phyloP scores from a whole-genome alignment of 1,140 invertebrate species.

The Heliconius hewitsoni region DNA sequence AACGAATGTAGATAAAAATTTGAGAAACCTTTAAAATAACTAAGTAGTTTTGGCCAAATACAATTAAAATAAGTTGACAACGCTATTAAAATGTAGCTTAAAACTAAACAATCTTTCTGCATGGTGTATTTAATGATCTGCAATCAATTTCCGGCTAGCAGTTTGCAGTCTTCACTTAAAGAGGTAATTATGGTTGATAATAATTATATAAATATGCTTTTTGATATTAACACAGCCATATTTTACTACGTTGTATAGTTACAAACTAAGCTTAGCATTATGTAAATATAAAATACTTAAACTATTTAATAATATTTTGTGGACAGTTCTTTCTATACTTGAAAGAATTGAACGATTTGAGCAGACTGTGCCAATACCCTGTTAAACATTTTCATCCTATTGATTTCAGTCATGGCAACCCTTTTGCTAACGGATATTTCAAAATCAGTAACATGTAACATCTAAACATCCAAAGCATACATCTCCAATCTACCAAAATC shows the following conservation, averaged over 20 bases:
- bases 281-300: conserved; percentile 53
- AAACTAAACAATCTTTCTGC: conserved; percentile 18
- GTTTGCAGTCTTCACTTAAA: conserved; percentile 65
- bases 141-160: conserved; percentile 19
- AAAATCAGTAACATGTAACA: conserved; percentile 2
- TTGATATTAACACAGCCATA: conserved; percentile 81
- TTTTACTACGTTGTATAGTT: conserved; percentile 67
- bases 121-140: conserved; percentile 14
- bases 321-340: conserved; percentile 50
- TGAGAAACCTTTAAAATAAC: not conserved
- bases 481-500: conserved; percentile 12
- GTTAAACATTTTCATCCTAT: conserved; percentile 47
- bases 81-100: conserved; percentile 22
- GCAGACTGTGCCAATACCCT: conserved; percentile 66
- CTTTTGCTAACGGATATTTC: conserved; percentile 23
- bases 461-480: not conserved
- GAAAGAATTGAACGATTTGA: conserved; percentile 54
- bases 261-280: conserved; percentile 51
- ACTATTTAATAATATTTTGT: conserved; percentile 48
- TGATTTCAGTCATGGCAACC: conserved; percentile 44
- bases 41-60: conserved; percentile 8
- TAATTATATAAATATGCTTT: conserved; percentile 76
- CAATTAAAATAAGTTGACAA: conserved; percentile 20
- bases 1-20: too few relatives aligned
- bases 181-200: conserved; percentile 77